These are phyloP conservation scores for Hypotaenidia philippensis DNA, from an alignment of 2,797 vertebrate species.

Conservation along the genomic window DNA sequence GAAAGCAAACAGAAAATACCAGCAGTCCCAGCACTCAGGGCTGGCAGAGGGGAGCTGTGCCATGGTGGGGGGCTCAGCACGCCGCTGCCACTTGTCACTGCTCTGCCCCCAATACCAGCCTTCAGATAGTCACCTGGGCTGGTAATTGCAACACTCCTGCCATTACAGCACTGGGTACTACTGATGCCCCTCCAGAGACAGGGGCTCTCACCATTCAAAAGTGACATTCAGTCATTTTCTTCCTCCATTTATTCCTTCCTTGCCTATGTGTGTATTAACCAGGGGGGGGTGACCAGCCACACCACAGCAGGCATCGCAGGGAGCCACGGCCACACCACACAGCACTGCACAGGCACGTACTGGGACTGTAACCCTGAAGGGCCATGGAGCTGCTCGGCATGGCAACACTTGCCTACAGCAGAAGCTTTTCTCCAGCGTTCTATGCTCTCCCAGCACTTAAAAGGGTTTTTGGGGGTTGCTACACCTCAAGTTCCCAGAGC, in stretches of 20 bases:
- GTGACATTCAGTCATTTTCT: too few species aligned
- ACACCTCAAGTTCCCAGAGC: neutral
- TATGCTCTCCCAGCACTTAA: neutral
- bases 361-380: too few species aligned
- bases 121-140: neutral
- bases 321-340: neutral
- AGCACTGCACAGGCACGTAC: neutral
- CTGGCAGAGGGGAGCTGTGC: neutral
- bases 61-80: neutral
- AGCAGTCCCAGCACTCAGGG: neutral
- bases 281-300: neutral
- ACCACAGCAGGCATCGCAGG: too few species aligned
- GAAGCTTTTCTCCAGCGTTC: rapidly evolving
- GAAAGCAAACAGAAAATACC: too few species aligned
- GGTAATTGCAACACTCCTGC: rapidly evolving
- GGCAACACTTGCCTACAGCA: neutral
- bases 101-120: neutral
- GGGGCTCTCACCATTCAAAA: neutral
- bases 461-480: neutral
- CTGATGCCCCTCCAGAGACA: too few species aligned
- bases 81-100: neutral
- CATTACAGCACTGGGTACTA: rapidly evolving
- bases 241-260: neutral
- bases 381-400: neutral
- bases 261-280: rapidly evolving